phyloP scores from a whole-genome alignment of 2,797 vertebrate genomes.

The Xenops minutus region DNA sequence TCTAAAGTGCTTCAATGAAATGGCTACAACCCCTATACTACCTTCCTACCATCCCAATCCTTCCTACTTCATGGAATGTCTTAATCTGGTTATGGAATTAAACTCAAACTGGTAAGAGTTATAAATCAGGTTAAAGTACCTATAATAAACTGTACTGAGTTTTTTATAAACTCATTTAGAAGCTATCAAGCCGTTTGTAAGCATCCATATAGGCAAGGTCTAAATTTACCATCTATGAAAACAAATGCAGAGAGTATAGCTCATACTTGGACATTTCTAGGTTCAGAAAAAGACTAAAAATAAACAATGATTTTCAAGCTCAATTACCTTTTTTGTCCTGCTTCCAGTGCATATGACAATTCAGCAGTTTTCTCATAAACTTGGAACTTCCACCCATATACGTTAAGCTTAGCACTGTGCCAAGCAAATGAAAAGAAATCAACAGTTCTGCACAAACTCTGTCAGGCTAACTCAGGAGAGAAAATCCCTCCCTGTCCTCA shows the following conservation, averaged over 20 bases:
- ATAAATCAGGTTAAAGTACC: neutral
- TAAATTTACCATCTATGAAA: neutral
- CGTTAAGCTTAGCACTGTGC: neutral
- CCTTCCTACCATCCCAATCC: neutral
- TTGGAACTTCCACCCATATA: neutral
- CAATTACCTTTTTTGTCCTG: conserved; percentile 4
- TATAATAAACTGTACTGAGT: neutral
- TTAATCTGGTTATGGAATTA: conserved; percentile 27
- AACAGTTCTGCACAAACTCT: neutral
- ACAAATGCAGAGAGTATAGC: neutral
- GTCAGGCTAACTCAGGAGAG: neutral
- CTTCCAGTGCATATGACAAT: neutral
- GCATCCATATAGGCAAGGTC: neutral
- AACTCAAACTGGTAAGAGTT: neutral
- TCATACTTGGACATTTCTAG: neutral
- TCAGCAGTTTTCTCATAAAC: conserved; percentile 22
- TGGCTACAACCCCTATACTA: neutral
- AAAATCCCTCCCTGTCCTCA: neutral
- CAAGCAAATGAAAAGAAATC: neutral
- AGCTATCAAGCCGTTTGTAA: neutral
- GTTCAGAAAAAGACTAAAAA: conserved; percentile 8
- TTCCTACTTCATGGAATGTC: neutral
- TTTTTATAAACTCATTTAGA: neutral
- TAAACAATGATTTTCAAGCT: conserved; percentile 11
- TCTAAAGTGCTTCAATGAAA: neutral